phyloP scores from a whole-genome alignment of 2,888 invertebrate genomes.

The Chaetogeoica ovagalla region DNA sequence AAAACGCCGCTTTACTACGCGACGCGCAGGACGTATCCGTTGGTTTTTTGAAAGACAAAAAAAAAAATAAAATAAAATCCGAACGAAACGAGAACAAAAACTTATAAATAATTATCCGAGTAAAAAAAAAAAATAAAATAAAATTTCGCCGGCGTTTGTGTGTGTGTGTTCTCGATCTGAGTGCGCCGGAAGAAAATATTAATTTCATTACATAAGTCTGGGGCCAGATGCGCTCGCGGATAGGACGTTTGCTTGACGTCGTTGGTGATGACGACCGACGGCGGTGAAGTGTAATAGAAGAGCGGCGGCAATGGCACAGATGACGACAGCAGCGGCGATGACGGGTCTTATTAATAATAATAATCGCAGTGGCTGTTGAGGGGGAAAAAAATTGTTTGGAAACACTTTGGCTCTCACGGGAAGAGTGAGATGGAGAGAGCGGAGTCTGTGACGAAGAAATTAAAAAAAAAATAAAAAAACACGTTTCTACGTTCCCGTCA shows the following conservation, averaged over 20 bases:
- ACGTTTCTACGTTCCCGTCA: conserved; percentile 2
- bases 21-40: background rate
- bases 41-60: background rate
- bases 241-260: background rate
- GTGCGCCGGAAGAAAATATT: conserved; percentile 47
- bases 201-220: conserved; percentile 42
- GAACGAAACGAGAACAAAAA: conserved; percentile 35
- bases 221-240: conserved; percentile 45
- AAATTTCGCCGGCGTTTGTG: conserved; percentile 10
- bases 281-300: no score
- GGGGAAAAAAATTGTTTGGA: conserved; percentile 33
- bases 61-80: conserved; percentile 6
- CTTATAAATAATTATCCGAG: conserved; percentile 42
- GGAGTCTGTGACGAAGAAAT: conserved; percentile 7
- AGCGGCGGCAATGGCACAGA: background rate
- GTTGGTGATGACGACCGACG: background rate
- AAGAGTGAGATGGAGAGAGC: background rate
- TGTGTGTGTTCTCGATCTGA: conserved; percentile 22
- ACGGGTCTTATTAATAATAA: conserved; percentile 49
- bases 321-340: conserved; percentile 49
- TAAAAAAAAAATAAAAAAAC: background rate
- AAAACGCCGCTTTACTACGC: background rate
- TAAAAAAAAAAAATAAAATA: no score
- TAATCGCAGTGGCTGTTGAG: conserved; percentile 40
- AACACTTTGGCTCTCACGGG: conserved; percentile 48